Evolutionary conservation across 2,888 invertebrate genomes (phyloP).

Genomic region (Blomia tropicalis): DNA sequence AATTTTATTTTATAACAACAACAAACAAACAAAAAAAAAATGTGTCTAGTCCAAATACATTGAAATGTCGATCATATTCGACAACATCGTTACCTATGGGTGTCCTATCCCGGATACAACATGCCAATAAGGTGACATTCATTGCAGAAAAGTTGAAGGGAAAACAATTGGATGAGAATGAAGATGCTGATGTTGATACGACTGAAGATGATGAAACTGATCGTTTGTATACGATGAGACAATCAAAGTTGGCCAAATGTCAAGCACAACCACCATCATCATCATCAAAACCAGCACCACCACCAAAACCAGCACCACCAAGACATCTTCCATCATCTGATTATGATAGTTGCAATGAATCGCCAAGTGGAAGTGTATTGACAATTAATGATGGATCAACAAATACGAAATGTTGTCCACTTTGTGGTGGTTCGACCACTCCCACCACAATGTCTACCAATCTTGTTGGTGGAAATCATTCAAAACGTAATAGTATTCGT

Average conservation of each 20-base stretch:
- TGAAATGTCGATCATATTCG: constrained; percentile 34
- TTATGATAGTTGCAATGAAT: constrained; percentile 38
- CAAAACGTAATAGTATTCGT: background rate
- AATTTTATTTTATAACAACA: constrained; percentile 2
- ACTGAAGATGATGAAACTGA: constrained; percentile 22
- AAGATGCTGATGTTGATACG: background rate
- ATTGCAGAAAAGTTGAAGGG: constrained; percentile 33
- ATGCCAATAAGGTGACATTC: constrained; percentile 33
- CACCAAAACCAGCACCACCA: constrained; percentile 13
- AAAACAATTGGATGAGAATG: constrained; percentile 25
- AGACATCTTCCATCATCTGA: constrained; percentile 31
- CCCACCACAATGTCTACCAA: background rate
- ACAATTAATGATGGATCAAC: constrained; percentile 34
- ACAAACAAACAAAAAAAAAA: background rate
- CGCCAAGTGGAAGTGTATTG: constrained; percentile 38
- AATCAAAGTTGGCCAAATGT: background rate
- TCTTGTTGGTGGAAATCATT: background rate
- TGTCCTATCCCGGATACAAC: constrained; percentile 29
- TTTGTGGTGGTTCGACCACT: constrained; percentile 7
- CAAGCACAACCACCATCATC: background rate
- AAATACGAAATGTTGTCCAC: background rate
- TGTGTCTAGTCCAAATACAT: constrained; percentile 30
- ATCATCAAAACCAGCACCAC: constrained; percentile 18
- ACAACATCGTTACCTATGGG: constrained; percentile 33
- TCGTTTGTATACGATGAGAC: background rate